Evolutionary conservation across 2,797 vertebrate genomes (phyloP).

Genomic region (Leptatherina wallacei): DNA sequence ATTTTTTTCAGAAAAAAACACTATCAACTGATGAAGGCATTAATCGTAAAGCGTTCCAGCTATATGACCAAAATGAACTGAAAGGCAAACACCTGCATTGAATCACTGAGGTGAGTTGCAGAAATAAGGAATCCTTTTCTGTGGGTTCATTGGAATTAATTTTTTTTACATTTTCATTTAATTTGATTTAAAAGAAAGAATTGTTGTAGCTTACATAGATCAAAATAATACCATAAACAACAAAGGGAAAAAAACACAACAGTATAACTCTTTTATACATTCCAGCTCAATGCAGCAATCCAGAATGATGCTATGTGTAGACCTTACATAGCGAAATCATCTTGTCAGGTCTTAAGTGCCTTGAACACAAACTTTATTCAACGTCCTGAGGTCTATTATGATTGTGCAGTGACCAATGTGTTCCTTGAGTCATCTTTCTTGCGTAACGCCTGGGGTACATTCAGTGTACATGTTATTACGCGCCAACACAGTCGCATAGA

Average conservation of each 20-base stretch:
- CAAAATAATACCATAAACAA: no score
- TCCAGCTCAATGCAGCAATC: not conserved
- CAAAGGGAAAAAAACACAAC: no score
- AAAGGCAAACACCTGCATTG: not conserved
- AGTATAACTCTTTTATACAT: not conserved
- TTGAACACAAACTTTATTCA: constrained; percentile 45
- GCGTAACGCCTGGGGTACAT: constrained; percentile 23
- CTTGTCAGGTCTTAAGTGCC: constrained; percentile 63
- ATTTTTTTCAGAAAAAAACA: not conserved
- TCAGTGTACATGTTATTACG: constrained; percentile 25
- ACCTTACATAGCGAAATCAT: constrained; percentile 47
- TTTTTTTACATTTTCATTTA: not conserved
- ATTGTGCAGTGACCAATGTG: constrained; percentile 48
- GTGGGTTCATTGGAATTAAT: no score
- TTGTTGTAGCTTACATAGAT: no score
- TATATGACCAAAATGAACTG: not conserved
- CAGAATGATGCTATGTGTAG: not conserved
- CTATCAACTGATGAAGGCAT: not conserved
- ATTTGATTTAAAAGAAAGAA: not conserved
- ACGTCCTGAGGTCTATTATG: constrained; percentile 25
- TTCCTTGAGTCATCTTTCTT: constrained; percentile 40
- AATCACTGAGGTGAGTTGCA: no score
- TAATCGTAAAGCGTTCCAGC: not conserved
- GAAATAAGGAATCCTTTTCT: no score
- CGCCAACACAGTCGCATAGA: constrained; percentile 11